Evolutionary conservation across 1,140 invertebrate species (phyloP).

Genomic region (Agrilus planipennis): DNA sequence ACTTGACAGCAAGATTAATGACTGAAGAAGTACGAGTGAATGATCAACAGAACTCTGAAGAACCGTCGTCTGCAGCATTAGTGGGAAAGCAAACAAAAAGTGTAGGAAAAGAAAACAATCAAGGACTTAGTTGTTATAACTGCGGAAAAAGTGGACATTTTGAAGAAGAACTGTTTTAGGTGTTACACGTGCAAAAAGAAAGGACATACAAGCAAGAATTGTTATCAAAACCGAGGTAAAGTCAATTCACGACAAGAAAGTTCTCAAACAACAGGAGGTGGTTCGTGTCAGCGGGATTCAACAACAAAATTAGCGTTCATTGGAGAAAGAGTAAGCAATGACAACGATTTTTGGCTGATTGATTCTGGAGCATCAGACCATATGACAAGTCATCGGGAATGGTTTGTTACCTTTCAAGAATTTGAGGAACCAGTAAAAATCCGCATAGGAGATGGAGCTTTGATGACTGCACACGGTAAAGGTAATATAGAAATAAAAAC

Average conservation of each 20-base stretch:
- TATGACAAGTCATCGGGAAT: slow-evolving; percentile 3
- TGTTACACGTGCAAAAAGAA: no score
- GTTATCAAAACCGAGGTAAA: no score
- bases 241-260: no score
- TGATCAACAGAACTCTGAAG: no score
- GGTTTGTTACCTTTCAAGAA: slow-evolving; percentile 3
- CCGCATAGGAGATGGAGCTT: background rate
- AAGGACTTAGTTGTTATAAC: background rate
- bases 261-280: no score
- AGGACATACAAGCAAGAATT: no score
- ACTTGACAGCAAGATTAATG: slow-evolving; percentile 3
- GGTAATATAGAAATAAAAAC: background rate
- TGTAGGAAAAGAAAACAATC: slow-evolving; percentile 1
- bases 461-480: background rate
- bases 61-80: no score
- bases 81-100: slow-evolving; percentile 3
- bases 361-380: slow-evolving; percentile 11
- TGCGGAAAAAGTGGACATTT: slow-evolving; percentile 1
- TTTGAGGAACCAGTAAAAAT: background rate
- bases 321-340: background rate
- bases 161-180: no score
- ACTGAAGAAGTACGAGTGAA: background rate
- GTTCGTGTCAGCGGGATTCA: background rate
- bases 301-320: background rate
- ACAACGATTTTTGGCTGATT: slow-evolving; percentile 1